Conservation (phyloP, 1,140 invertebrate genomes). For the Oppia nitens region DNA sequence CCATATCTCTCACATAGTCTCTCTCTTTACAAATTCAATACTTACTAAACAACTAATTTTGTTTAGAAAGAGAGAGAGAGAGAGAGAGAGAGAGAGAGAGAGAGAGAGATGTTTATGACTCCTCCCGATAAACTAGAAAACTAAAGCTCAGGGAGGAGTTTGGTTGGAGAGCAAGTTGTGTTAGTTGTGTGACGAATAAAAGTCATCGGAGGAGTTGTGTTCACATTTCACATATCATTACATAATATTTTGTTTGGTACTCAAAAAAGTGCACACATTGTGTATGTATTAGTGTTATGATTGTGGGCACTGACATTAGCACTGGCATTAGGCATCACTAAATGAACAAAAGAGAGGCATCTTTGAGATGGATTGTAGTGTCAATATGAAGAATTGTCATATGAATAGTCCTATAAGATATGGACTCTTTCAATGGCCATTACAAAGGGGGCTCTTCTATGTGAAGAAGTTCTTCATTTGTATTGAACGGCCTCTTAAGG, state of each 20-base stretch:
- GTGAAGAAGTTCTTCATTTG: not conserved
- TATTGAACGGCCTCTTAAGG: not conserved
- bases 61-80: too few relatives aligned
- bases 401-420: not conserved
- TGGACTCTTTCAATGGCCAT: not conserved
- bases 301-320: too few relatives aligned
- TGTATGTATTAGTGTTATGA: too few relatives aligned
- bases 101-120: too few relatives aligned
- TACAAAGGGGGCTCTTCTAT: not conserved
- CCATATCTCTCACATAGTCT: not conserved
- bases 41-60: too few relatives aligned
- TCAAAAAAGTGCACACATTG: not conserved
- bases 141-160: not conserved
- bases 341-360: too few relatives aligned
- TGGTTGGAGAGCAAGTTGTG: not conserved
- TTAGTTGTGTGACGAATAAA: not conserved
- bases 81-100: too few relatives aligned
- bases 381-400: not conserved
- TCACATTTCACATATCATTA: not conserved
- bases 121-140: not conserved
- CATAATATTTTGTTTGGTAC: not conserved
- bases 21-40: not conserved
- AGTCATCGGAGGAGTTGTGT: not conserved
- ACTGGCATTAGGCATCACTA: too few relatives aligned
- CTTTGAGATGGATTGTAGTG: too few relatives aligned